Conservation (phyloP, 2,113 vertebrate genomes). For the Emberiza fucata region DNA sequence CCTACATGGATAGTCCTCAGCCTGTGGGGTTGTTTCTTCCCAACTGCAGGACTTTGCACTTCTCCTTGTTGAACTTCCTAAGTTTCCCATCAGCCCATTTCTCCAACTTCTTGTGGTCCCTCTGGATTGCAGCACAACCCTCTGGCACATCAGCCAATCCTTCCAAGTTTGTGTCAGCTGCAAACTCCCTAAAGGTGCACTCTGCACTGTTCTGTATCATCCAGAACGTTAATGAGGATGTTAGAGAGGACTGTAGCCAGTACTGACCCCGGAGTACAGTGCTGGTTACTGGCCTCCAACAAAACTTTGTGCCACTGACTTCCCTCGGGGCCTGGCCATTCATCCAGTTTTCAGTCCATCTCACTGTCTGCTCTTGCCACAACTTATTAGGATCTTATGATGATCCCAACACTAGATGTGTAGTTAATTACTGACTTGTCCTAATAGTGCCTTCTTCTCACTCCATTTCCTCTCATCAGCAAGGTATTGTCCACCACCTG, state of each 20-base stretch:
- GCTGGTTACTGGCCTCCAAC: background rate
- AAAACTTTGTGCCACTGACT: background rate
- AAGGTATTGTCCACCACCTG: background rate
- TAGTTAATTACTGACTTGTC: background rate
- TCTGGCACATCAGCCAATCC: background rate
- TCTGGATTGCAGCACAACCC: background rate
- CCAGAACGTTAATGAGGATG: rapidly evolving
- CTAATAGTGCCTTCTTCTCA: background rate
- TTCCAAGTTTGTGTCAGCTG: background rate
- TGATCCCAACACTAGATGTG: background rate
- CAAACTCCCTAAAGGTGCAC: background rate
- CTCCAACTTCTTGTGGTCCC: background rate
- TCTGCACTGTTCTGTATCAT: background rate
- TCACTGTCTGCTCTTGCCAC: background rate
- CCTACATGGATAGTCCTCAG: background rate
- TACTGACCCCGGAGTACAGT: background rate
- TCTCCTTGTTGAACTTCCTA: background rate
- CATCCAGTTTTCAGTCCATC: background rate
- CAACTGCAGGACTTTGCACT: background rate
- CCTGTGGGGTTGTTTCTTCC: background rate
- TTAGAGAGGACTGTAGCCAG: background rate
- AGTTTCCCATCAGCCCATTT: background rate
- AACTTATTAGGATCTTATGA: background rate
- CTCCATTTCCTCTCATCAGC: background rate
- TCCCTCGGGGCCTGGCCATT: background rate